Conservation (phyloP, 2,888 invertebrate species). For the Nemapogon koenigi region DNA sequence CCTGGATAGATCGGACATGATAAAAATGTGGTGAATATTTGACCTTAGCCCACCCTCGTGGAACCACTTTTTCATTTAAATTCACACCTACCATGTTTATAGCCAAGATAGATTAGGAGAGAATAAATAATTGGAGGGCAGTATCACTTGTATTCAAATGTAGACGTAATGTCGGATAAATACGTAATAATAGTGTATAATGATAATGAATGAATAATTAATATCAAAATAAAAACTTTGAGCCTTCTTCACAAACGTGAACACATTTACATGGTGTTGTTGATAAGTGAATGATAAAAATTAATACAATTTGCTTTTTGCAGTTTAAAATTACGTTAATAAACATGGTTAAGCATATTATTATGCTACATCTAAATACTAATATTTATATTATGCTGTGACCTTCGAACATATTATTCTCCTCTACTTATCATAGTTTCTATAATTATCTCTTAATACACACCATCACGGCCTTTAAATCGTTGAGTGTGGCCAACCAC, state of each 20-base stretch:
- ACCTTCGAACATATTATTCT: no score
- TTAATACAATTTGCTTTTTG: neutral
- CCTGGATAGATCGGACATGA: constrained; percentile 39
- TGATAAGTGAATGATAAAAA: constrained; percentile 1
- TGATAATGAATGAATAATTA: constrained; percentile 30
- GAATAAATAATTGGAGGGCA: constrained; percentile 37
- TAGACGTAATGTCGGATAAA: constrained; percentile 10
- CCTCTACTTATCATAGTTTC: no score
- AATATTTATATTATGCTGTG: no score
- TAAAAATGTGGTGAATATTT: constrained; percentile 21
- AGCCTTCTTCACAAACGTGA: constrained; percentile 11
- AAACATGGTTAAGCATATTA: no score
- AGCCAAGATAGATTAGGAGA: constrained; percentile 38
- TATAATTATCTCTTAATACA: no score
- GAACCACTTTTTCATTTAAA: constrained; percentile 36
- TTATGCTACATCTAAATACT: no score
- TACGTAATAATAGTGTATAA: constrained; percentile 36
- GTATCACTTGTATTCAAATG: constrained; percentile 9
- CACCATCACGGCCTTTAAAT: no score
- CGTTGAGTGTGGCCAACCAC: no score
- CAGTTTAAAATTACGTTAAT: no score
- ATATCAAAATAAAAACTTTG: constrained; percentile 18
- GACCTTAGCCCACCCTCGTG: constrained; percentile 45
- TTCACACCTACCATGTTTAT: constrained; percentile 61
- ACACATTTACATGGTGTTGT: constrained; percentile 11